phyloP scores from a whole-genome alignment of 2,888 invertebrate species.

The Copidosoma aretas region DNA sequence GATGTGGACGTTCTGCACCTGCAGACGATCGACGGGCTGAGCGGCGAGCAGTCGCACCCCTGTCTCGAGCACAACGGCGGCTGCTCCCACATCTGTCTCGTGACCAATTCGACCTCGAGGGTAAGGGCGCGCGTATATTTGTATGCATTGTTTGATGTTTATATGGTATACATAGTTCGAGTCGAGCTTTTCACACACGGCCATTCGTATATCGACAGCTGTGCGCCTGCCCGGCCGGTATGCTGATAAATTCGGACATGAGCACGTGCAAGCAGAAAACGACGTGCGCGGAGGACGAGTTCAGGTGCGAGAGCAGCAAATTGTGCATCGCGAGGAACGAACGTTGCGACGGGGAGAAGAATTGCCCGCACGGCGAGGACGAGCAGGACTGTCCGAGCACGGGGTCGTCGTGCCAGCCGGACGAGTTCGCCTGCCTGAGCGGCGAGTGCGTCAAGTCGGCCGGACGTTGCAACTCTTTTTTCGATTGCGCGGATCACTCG shows the following conservation, averaged over 20 bases:
- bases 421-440: conserved; percentile 65
- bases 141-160: too few species aligned
- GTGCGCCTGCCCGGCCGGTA: conserved; percentile 74
- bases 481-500: conserved; percentile 68
- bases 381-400: conserved; percentile 64
- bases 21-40: conserved; percentile 63
- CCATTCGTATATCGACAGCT: conserved; percentile 43
- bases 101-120: conserved; percentile 49
- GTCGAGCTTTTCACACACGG: neutral
- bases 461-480: conserved; percentile 65
- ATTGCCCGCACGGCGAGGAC: conserved; percentile 68
- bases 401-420: neutral
- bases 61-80: conserved; percentile 70
- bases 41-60: conserved; percentile 62
- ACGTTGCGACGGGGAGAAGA: conserved; percentile 65
- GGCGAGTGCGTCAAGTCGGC: conserved; percentile 64
- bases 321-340: conserved; percentile 58
- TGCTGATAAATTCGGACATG: conserved; percentile 65
- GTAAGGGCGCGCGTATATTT: conserved; percentile 36
- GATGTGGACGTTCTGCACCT: conserved; percentile 62
- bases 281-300: conserved; percentile 60
- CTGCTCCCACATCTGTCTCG: conserved; percentile 79
- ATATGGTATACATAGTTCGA: neutral
- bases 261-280: conserved; percentile 67
- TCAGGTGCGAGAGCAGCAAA: conserved; percentile 64